A percentile compares a stretch with the other conserved stretches of the same genome.
These are phyloP conservation scores for Acanthurus tractus DNA, from an alignment of 2,797 vertebrate genomes.

Conservation along the genomic window DNA sequence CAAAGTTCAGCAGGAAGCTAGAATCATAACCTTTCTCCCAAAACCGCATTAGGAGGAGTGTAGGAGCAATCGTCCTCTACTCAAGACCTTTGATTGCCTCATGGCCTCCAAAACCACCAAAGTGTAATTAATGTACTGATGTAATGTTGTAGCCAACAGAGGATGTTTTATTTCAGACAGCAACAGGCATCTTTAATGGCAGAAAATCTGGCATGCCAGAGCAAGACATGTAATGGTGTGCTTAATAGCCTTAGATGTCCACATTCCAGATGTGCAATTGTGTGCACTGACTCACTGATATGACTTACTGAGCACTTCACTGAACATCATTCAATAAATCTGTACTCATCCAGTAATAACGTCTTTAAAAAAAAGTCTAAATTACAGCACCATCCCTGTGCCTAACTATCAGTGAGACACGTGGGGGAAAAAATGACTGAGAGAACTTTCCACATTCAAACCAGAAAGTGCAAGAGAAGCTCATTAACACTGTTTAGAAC, in stretches of 20 bases:
- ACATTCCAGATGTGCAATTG: not conserved
- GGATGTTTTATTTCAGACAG: not conserved
- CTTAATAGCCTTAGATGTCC: not conserved
- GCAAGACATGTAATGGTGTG: not conserved
- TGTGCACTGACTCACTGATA: not conserved
- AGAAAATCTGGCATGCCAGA: not conserved
- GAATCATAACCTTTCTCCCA: not conserved
- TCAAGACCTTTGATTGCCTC: too few relatives aligned
- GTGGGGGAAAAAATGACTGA: not conserved
- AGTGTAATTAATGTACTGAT: not conserved
- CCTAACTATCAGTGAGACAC: not conserved
- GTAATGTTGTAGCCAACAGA: not conserved
- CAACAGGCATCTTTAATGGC: not conserved
- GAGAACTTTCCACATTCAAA: constrained; percentile 8
- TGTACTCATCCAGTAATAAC: not conserved
- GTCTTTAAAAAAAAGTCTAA: not conserved
- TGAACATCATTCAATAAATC: not conserved
- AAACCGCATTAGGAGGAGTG: not conserved
- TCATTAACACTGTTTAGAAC: constrained; percentile 35
- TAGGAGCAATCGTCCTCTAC: too few relatives aligned
- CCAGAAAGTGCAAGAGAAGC: constrained; percentile 9
- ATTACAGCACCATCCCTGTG: too few relatives aligned
- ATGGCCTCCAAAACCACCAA: too few relatives aligned
- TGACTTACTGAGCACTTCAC: not conserved
- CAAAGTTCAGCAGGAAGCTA: not conserved